These are phyloP conservation scores for Clavelina lepadiformis DNA, from an alignment of 23 tunicate species.

Conservation along the genomic window DNA sequence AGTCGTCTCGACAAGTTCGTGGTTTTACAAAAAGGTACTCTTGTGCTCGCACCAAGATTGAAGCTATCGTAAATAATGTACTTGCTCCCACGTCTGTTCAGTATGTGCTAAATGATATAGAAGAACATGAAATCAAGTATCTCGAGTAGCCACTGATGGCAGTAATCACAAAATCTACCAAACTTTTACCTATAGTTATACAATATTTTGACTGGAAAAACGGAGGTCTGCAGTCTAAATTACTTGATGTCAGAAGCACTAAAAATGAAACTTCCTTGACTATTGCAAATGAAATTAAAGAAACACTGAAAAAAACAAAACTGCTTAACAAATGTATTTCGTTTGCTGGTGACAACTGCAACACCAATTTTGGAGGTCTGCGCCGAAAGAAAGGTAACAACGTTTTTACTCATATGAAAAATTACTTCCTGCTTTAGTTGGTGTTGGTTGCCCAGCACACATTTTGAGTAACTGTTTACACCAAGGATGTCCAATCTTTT, in stretches of 20 bases:
- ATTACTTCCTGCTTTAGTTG: slow-evolving; percentile 13
- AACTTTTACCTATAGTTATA: slow-evolving; percentile 11
- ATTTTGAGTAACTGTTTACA: no score
- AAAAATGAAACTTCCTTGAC: slow-evolving; percentile 4
- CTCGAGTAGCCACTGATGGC: slow-evolving; percentile 29
- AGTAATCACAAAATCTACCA: slow-evolving; percentile 24
- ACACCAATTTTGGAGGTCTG: slow-evolving; percentile 38
- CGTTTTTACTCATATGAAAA: slow-evolving; percentile 17
- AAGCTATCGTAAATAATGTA: slow-evolving; percentile 32
- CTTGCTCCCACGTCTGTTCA: slow-evolving; percentile 28
- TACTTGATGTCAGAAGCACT: slow-evolving; percentile 14
- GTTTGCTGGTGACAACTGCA: slow-evolving; percentile 35
- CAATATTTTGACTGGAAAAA: slow-evolving; percentile 19
- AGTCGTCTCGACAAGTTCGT: no score
- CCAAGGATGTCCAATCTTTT: no score
- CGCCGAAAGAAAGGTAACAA: slow-evolving; percentile 30
- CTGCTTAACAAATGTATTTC: slow-evolving; percentile 36
- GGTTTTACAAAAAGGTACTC: slow-evolving; percentile 13
- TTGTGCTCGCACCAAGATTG: slow-evolving; percentile 37
- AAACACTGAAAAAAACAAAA: slow-evolving; percentile 9
- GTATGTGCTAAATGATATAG: no score
- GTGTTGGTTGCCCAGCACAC: slow-evolving; percentile 36
- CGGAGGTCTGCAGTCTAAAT: slow-evolving; percentile 13
- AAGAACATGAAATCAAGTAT: slow-evolving; percentile 22
- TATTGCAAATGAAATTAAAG: slow-evolving; percentile 3